Base-by-base conservation (phyloP, 2,113 vertebrate genomes). In the Dasypus novemcinctus region DNA sequence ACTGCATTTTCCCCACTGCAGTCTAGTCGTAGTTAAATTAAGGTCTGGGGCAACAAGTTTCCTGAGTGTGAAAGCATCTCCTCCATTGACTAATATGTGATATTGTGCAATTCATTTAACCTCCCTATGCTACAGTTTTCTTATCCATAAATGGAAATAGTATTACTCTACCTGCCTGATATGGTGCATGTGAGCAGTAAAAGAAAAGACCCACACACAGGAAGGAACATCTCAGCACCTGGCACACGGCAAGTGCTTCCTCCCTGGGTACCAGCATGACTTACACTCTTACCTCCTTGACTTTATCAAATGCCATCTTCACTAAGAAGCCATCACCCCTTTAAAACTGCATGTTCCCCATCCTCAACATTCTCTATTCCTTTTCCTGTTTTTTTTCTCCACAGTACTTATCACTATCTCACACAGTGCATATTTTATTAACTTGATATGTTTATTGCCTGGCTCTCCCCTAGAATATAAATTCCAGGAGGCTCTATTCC, bases 171-270 rank as follows among this genome's bases (percentile, higher is more conserved):
- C 21, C 54, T 43, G 21, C 41, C 59, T 46, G 36, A 57, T 23
- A 20, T 0, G 17, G 33, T 29, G 17, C 10, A 33, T 52, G 0
- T 5, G n/a, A 36, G 7, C 13, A 59, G n/a, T 31, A 12, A 46
- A 72, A 79, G 20, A 91, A 82, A 59, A 17, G 46, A 33, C 4
- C 4, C 18, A 3, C 29, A 3, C 29, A n/a, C 6, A 27, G 1
- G 49, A 41, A 85, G 38, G 72, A 72, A 46, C 68, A 15, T 49
- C 52, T 94, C 13, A 0, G 74, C 2, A 8, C 1, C 9, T 11
- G 33, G 33, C 36, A n/a, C 31, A 20, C 4, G 33, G 54, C 23
- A 18, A 27, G n/a, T 17, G 18, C 43, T 38, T 66, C 85, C 52
- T 59, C 36, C 33, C 29, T n/a, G 46, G 31, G 8, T 7, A 21